A percentile compares a stretch with the other conserved stretches of the same genome.
Conservation (phyloP, 2,113 vertebrate species). For the Euleptes europaea region DNA sequence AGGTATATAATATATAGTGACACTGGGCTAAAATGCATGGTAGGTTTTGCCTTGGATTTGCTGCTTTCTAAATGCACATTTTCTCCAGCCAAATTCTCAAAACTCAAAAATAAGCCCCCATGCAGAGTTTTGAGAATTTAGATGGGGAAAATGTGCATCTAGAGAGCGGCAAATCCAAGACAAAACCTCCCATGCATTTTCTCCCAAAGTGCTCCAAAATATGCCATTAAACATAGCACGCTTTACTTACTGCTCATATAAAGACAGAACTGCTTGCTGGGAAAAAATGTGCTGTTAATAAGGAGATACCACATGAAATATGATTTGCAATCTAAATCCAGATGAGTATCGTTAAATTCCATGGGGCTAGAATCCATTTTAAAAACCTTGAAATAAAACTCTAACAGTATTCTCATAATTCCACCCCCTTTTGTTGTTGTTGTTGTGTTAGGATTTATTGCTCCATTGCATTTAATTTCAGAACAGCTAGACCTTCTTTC, state of each 20-base stretch:
- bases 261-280: not conserved
- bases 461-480: not conserved
- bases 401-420: not conserved
- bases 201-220: not conserved
- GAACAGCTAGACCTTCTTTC: not conserved
- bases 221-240: not conserved
- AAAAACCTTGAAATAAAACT: not conserved
- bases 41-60: too few relatives aligned
- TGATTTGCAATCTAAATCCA: too few relatives aligned
- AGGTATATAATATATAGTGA: not conserved
- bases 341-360: not conserved
- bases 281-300: not conserved
- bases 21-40: too few relatives aligned
- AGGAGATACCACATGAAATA: not conserved
- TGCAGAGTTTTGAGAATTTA: too few relatives aligned
- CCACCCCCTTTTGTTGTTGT: too few relatives aligned
- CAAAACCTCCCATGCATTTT: too few relatives aligned
- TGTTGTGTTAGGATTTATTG: not conserved
- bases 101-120: too few relatives aligned
- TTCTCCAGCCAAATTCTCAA: too few relatives aligned
- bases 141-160: too few relatives aligned
- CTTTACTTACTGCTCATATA: not conserved
- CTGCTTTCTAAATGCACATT: too few relatives aligned
- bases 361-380: not conserved
- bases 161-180: too few relatives aligned